Evolutionary conservation across 2,113 vertebrate species (phyloP), one percentile per base, ranked within the genome.

Genomic region (Limanda limanda): DNA sequence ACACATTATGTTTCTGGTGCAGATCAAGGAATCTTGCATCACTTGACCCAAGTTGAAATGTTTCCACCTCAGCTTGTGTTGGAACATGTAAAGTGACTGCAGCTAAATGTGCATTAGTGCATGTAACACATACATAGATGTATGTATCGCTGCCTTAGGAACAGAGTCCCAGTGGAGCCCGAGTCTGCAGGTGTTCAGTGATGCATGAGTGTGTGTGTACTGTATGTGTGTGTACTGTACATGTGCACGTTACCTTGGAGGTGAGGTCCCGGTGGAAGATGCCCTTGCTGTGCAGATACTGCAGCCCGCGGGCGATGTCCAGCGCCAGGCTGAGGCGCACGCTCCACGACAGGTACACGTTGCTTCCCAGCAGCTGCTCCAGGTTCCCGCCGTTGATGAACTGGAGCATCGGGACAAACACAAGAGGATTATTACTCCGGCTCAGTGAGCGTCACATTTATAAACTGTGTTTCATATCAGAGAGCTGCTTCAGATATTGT

Each of bases 301-400:
- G 91, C 12, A 99, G 93, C 25, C 98, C 98, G 0, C 84, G 83
- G 55, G 97, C 96, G 0, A 99, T 95, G 91, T 98, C 97, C 91
- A 97, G 92, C 40, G 97, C 96, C 87, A 99, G 94, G 82, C 80
- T 88, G 78, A 96, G 91, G 58, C 97, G 93, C 18, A 93, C 82
- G 1, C 92, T 76, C 97, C 98, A 99, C 18, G 97, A 95, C 9
- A 99, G 94, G 37, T 95, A 93, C 14, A 94, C 88, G 0, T 96
- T 91, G 78, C 97, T 96, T 94, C 96, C 94, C 92, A 99, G 92
- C 84, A 99, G 94, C 95, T 99, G 97, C 95, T 99, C 98, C 93
- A 99, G 79, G 91, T 98, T 98, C 0, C 98, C 98, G 1, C 97
- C 97, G 0, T 99, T 99, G 85, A 99, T 99, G 91, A 96, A 99